Evolutionary conservation across 2,797 vertebrate genomes (phyloP).

Genomic region (Sebastes steindachneri): DNA sequence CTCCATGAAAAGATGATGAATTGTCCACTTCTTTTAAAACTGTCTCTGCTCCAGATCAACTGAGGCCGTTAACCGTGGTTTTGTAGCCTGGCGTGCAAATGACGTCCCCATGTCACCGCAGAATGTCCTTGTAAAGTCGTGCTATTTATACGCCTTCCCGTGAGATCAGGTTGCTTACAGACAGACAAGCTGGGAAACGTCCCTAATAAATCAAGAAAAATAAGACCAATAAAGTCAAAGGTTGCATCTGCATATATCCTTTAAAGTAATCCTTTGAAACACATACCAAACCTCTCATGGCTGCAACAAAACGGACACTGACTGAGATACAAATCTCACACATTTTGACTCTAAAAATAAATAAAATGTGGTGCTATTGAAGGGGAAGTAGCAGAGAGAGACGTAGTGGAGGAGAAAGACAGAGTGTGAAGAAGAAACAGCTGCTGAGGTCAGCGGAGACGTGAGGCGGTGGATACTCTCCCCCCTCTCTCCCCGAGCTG

Average conservation of each 20-base stretch:
- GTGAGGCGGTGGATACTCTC: constrained; percentile 4
- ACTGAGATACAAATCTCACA: background rate
- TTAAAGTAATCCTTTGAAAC: background rate
- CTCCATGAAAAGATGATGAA: background rate
- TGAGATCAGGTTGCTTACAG: background rate
- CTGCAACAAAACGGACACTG: background rate
- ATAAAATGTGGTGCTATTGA: background rate
- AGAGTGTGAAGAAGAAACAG: constrained; percentile 48
- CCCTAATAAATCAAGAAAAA: background rate
- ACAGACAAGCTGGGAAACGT: background rate
- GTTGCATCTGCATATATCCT: background rate
- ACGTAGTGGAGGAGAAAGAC: background rate
- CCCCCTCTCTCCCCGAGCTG: constrained; percentile 42
- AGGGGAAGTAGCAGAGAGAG: background rate
- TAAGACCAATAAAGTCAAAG: background rate
- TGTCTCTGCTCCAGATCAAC: background rate
- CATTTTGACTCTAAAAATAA: constrained; percentile 15
- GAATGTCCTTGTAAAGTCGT: no score
- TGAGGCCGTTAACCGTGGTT: no score
- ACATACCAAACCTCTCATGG: background rate
- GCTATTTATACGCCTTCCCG: no score
- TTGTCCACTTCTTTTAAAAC: background rate
- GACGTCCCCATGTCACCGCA: no score
- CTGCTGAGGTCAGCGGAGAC: constrained; percentile 66
- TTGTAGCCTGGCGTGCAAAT: no score